Evolutionary conservation across 2,888 invertebrate genomes (phyloP), one percentile per base, ranked within the genome.

Genomic region (Trilocha varians): DNA sequence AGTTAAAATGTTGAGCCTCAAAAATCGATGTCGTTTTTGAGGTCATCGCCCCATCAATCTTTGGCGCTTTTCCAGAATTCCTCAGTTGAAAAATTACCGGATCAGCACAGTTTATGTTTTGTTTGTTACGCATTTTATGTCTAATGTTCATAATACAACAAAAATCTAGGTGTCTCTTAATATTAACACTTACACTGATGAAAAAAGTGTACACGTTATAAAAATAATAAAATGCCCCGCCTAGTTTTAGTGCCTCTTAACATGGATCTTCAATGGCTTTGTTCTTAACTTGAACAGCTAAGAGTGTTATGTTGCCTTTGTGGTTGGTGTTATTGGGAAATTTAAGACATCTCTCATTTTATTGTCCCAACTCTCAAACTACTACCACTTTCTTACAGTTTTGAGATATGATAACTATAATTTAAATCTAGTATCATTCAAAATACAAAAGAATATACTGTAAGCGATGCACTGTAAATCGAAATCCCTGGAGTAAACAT

Each of bases 51-150:
- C 38, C 32, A 11, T 25, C 38, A 18, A 25, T 25, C 11, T 18
- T 32, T 42, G 42, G 42, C 42, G 34, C 15, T 9, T 25, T 13
- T 18, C 42, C 42, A 38, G 38, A 42, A 42, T 42, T 42, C 42
- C 38, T n/a, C 34, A 15, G 18, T 16, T 25, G 25, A 32, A 33
- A 16, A 11, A 41, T 32, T 16, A 36, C 16, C 17, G 16, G 41
- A 38, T 42, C 16, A 25, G 35, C 16, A 9, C 16, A 38, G 17
- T 34, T 42, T 42, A 38, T 16, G 32, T 36, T 36, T 17, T 34
- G 38, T 34, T 18, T 18, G 25, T 25, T 25, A 25, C 25, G 25
- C 1, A 25, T 25, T 25, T 25, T 18, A 9, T 25, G 25, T 6
- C 6, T 25, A 25, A 25, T 25, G 3, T 25, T 25, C 11, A 25